Evolutionary conservation across 2,113 vertebrate species (phyloP), one percentile per base, ranked within the genome.

Genomic region (Cricetomys ansorgei): DNA sequence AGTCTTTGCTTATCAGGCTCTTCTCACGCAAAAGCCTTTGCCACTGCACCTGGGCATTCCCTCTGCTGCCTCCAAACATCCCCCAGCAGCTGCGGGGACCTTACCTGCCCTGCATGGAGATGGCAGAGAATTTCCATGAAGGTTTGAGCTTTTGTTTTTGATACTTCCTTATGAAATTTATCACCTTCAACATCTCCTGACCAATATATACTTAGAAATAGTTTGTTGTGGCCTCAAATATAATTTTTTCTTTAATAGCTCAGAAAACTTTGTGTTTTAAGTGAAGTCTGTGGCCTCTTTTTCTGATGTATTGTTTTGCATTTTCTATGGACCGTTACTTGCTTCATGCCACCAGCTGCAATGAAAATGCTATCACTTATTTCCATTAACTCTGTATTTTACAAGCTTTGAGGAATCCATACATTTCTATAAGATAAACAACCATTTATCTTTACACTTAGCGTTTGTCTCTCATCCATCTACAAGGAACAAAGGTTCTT

Each of bases 161-260:
- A 34, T 10, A 75, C 4, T 48, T 2, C 3, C 7, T 59, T 0
- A 53, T 59, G 84, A 64, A 93, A 45, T 2, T 37, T 10, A 67
- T 65, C 7, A 72, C 7, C 25, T 75, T 57, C 8, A 62, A 72
- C 55, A 72, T 43, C 50, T 45, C 17, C 27, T 55, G n/a, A n/a
- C 7, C 7, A 72, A 50, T 53, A 31, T 31, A 53, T 55, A 70
- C 55, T 94, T 81, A 89, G 8, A 59, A 80, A 77, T 34, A 85
- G 29, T 2, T 50, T 4, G 69, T 23, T n/a, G 12, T 70, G 13
- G 3, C 34, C 59, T 91, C 27, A 81, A 79, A 73, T 76, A 29
- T n/a, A 43, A 40, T 21, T 89, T 92, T 95, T 92, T 23, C 73
- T 34, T 94, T 93, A 89, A 85, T 94, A 95, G 85, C 67, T 87